Evolutionary conservation across 2,113 vertebrate genomes (phyloP).

Genomic region (Chaetodon auriga): DNA sequence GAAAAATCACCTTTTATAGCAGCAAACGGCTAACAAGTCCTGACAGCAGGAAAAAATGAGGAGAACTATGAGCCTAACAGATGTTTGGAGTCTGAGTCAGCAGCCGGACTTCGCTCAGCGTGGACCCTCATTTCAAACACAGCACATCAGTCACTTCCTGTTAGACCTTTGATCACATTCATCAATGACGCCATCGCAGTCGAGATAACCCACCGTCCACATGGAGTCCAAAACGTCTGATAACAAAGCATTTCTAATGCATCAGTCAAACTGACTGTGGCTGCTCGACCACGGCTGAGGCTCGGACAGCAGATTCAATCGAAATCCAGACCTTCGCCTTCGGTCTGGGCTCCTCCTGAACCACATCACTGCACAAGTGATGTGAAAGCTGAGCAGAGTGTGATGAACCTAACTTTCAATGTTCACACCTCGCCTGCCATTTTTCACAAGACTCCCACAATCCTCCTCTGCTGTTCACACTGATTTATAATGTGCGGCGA

Average conservation of each 20-base stretch:
- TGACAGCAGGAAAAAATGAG: neutral
- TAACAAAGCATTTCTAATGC: no score
- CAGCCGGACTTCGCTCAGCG: neutral
- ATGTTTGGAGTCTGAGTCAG: neutral
- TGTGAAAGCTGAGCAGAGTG: neutral
- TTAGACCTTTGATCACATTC: neutral
- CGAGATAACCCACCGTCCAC: neutral
- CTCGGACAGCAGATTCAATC: no score
- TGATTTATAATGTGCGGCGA: conserved; percentile 28
- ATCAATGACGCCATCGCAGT: neutral
- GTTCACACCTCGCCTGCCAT: conserved; percentile 44
- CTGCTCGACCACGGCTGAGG: no score
- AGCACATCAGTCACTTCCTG: neutral
- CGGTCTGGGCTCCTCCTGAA: neutral
- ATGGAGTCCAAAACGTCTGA: neutral
- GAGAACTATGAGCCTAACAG: neutral
- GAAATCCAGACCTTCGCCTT: neutral
- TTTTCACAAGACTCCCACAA: conserved; percentile 46
- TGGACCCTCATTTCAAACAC: neutral
- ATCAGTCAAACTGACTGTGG: neutral
- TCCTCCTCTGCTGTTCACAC: conserved; percentile 41
- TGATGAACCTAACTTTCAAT: conserved; percentile 3
- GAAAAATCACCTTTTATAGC: neutral
- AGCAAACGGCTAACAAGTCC: neutral
- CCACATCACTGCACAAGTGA: neutral